Evolutionary conservation across 2,888 invertebrate species (phyloP).

Genomic region (Metallyticus violacea): DNA sequence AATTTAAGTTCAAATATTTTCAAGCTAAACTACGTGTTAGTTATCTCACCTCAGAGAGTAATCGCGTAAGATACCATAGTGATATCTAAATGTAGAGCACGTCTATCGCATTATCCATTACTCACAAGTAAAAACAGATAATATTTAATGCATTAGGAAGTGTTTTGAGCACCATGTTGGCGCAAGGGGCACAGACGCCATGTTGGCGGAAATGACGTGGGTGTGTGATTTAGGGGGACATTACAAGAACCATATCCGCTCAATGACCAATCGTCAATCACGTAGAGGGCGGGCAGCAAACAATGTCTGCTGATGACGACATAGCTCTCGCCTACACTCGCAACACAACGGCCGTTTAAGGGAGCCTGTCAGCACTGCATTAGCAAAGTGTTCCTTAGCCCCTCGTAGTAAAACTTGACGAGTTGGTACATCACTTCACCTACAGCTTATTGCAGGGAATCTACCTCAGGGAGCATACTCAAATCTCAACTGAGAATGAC

Average conservation of each 20-base stretch:
- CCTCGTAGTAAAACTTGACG: no score
- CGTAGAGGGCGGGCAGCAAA: neutral
- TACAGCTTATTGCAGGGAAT: no score
- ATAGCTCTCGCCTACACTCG: neutral
- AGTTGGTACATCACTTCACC: no score
- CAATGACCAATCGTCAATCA: neutral
- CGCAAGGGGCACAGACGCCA: neutral
- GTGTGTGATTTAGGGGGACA: neutral
- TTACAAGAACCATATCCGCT: neutral
- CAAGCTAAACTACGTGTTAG: no score
- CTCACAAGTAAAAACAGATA: neutral
- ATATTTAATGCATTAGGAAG: neutral
- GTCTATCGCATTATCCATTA: neutral
- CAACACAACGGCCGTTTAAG: neutral
- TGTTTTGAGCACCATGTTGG: neutral
- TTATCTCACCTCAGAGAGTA: no score
- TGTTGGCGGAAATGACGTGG: neutral
- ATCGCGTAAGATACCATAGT: no score
- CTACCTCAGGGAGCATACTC: no score
- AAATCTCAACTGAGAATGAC: no score
- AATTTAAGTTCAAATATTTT: no score
- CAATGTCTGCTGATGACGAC: neutral
- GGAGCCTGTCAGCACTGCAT: neutral
- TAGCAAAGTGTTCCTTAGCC: neutral
- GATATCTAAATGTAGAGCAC: neutral